Base-by-base conservation (phyloP, 2,888 invertebrate genomes). In the Syrphus vitripennis region DNA sequence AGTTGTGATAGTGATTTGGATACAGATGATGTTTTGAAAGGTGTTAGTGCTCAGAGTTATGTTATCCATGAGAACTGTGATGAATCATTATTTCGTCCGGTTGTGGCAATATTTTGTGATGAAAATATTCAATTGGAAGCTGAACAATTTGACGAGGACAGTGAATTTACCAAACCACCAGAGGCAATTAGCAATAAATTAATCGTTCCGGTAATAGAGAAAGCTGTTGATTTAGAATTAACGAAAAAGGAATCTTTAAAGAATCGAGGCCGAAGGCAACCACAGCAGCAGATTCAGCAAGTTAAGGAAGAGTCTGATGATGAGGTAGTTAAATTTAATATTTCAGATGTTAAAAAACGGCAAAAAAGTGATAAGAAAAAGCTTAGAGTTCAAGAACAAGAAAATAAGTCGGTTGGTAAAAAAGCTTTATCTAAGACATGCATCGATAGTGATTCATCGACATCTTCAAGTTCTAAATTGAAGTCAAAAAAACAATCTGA, bases 1-100 rank as follows among this genome's bases (percentile, higher is more conserved):
- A 91, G 90, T 76, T 89, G 90, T 55, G 90, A 90, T 31, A 88
- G 90, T 2, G 90, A 90, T 14, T 84, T 91, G 53, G 90, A 91
- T 57, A 88, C 89, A 61, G 92, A 92, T 69, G 90, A 91, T 88
- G 90, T 91, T 21, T 91, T 92, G 4, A 90, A 90, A 4, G 90
- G 91, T 77, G 79, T 92, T 87, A 89, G 91, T 9, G 90, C 88
- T 59, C 90, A 91, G 84, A 91, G 91, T 63, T 90, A 89, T 75
- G 88, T 93, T 34, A 94, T 94, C 65, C 93, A 94, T 89, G 94
- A 94, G 90, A 94, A 94, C 92, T 94, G 94, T 90, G 96, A 96
- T 92, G 96, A 96, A 92, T 94, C 94, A 53, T 93, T 95, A 74
- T 96, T 96, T 92, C 93, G 96, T 19, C 95, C 95, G 37, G 94